phyloP scores from a whole-genome alignment of 2,888 invertebrate species.

The Cantharis nigra region DNA sequence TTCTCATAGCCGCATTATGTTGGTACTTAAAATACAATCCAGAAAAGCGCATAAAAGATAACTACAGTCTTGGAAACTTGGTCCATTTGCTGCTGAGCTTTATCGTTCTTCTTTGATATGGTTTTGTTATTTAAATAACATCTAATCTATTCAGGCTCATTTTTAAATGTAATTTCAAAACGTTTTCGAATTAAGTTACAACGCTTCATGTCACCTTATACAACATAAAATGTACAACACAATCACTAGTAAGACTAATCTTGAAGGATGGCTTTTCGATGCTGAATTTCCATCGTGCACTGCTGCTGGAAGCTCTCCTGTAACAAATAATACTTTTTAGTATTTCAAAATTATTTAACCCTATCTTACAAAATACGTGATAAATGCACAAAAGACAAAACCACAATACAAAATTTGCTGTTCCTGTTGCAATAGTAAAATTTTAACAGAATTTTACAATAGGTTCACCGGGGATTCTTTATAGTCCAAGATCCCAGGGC shows the following conservation, averaged over 20 bases:
- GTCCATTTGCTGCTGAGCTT: conserved; percentile 34
- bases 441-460: too few relatives aligned
- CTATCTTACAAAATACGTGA: too few relatives aligned
- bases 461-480: too few relatives aligned
- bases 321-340: conserved; percentile 16
- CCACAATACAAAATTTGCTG: too few relatives aligned
- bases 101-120: conserved; percentile 33
- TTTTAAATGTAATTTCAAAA: conserved; percentile 16
- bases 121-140: conserved; percentile 34
- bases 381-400: too few relatives aligned
- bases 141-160: conserved; percentile 31
- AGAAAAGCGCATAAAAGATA: conserved; percentile 26
- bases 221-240: conserved; percentile 26
- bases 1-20: not conserved
- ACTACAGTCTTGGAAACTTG: conserved; percentile 36
- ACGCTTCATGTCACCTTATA: conserved; percentile 38
- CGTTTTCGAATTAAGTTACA: not conserved
- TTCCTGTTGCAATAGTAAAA: too few relatives aligned
- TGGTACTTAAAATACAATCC: conserved; percentile 16
- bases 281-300: conserved; percentile 45
- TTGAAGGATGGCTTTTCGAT: conserved; percentile 26
- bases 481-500: too few relatives aligned
- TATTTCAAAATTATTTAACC: not conserved
- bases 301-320: conserved; percentile 50
- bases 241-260: conserved; percentile 29